A percentile compares a stretch with the other conserved stretches of the same genome.
phyloP scores from a whole-genome alignment of 1,140 invertebrate species.

The Drosophila tani region DNA sequence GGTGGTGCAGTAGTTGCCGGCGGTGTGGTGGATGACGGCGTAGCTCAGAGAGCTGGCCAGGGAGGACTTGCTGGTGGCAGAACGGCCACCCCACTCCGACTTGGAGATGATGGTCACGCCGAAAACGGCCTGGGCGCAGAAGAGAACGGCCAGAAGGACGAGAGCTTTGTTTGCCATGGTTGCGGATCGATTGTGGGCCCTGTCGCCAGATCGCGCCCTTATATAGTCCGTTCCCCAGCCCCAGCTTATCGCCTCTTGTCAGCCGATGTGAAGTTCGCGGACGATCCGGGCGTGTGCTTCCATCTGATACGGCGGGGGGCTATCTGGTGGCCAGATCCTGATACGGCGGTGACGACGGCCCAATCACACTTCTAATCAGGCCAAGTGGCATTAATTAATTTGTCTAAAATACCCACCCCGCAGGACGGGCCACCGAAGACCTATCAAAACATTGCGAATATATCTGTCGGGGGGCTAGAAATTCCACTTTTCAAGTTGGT shows the following conservation, averaged over 20 bases:
- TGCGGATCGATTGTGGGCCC: constrained; percentile 52
- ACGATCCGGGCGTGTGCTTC: constrained; percentile 29
- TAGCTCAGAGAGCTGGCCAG: constrained; percentile 88
- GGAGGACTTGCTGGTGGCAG: constrained; percentile 83
- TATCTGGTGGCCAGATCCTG: constrained; percentile 51
- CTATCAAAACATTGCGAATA: constrained; percentile 17
- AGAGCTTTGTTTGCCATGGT: constrained; percentile 67
- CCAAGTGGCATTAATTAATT: constrained; percentile 72
- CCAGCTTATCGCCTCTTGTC: constrained; percentile 37
- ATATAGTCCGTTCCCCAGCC: constrained; percentile 38
- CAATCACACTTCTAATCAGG: constrained; percentile 65
- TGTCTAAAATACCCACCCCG: constrained; percentile 34
- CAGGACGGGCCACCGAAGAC: background rate
- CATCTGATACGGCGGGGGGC: constrained; percentile 36
- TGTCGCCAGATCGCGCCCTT: constrained; percentile 28
- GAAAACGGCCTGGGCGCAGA: constrained; percentile 64
- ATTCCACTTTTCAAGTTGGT: constrained; percentile 3
- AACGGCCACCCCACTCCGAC: constrained; percentile 87
- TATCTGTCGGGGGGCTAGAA: constrained; percentile 15
- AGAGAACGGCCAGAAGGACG: constrained; percentile 64
- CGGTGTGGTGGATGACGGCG: constrained; percentile 92
- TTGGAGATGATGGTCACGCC: constrained; percentile 85
- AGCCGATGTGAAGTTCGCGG: constrained; percentile 7
- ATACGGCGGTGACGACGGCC: constrained; percentile 38
- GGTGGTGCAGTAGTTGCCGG: constrained; percentile 86